Evolutionary conservation across 2,888 invertebrate species (phyloP).

Genomic region (Latrodectus hesperus): DNA sequence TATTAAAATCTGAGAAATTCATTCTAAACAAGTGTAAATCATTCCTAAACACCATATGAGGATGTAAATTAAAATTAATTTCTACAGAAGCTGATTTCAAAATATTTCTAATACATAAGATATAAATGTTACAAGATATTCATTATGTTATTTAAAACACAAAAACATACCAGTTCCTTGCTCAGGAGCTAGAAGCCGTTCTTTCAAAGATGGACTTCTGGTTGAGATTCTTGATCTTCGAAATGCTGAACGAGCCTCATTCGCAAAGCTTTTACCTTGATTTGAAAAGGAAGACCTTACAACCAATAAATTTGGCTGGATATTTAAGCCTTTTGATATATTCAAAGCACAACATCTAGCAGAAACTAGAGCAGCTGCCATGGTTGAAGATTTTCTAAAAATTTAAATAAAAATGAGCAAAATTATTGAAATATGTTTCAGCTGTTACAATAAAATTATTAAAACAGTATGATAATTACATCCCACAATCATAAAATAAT

Average conservation of each 20-base stretch:
- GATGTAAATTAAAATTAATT: too few relatives aligned
- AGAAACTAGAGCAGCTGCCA: constrained; percentile 57
- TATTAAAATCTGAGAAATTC: too few relatives aligned
- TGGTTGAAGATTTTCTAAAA: neutral
- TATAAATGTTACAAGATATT: neutral
- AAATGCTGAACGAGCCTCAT: constrained; percentile 48
- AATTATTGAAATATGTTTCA: too few relatives aligned
- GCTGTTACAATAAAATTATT: too few relatives aligned
- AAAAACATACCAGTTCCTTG: constrained; percentile 82
- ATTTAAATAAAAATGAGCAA: too few relatives aligned
- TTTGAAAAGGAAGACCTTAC: constrained; percentile 30
- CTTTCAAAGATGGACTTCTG: constrained; percentile 80
- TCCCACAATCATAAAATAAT: too few relatives aligned
- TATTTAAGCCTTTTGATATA: constrained; percentile 10
- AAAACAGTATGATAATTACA: too few relatives aligned
- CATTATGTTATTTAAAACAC: neutral
- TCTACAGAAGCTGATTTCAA: too few relatives aligned
- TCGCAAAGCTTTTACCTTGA: constrained; percentile 48
- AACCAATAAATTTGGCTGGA: constrained; percentile 15
- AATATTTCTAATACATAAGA: too few relatives aligned
- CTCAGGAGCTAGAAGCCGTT: constrained; percentile 85
- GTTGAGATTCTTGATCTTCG: constrained; percentile 61
- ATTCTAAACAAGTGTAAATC: too few relatives aligned
- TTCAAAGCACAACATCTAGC: constrained; percentile 9
- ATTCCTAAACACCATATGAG: too few relatives aligned